Evolutionary conservation across 2,113 vertebrate species (phyloP).

Genomic region (Astatotilapia flaviijosephi): DNA sequence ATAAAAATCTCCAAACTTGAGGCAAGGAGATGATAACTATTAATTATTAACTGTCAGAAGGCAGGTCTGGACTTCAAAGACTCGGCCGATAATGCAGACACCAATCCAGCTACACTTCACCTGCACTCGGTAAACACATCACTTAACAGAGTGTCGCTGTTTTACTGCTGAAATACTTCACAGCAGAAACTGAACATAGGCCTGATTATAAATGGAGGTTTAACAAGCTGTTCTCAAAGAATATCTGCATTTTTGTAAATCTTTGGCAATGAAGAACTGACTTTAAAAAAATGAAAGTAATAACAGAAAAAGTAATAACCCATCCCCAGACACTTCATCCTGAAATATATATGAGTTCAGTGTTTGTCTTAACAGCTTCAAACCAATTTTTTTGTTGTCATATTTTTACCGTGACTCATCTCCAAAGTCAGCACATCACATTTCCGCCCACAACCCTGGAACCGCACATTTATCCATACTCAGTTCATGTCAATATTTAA

Average conservation of each 20-base stretch:
- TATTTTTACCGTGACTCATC: background rate
- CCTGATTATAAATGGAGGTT: background rate
- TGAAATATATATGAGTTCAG: background rate
- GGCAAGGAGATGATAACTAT: background rate
- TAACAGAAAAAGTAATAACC: background rate
- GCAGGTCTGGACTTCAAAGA: background rate
- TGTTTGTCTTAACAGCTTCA: background rate
- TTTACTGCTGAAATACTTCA: background rate
- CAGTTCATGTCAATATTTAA: background rate
- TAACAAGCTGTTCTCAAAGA: background rate
- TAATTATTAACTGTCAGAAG: background rate
- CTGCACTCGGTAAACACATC: background rate
- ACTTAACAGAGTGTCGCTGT: rapidly evolving
- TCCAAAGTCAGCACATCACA: background rate
- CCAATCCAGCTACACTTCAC: background rate
- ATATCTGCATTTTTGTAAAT: background rate
- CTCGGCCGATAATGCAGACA: rapidly evolving
- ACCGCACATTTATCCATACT: background rate
- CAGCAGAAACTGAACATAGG: background rate
- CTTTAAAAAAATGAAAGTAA: background rate
- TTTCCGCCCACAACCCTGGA: background rate
- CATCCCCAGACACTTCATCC: background rate
- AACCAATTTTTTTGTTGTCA: background rate
- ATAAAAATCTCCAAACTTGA: background rate
- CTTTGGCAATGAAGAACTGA: background rate